Evolutionary conservation across 2,797 vertebrate species (phyloP), one percentile per base, ranked within the genome.

Genomic region (Acipenser ruthenus): DNA sequence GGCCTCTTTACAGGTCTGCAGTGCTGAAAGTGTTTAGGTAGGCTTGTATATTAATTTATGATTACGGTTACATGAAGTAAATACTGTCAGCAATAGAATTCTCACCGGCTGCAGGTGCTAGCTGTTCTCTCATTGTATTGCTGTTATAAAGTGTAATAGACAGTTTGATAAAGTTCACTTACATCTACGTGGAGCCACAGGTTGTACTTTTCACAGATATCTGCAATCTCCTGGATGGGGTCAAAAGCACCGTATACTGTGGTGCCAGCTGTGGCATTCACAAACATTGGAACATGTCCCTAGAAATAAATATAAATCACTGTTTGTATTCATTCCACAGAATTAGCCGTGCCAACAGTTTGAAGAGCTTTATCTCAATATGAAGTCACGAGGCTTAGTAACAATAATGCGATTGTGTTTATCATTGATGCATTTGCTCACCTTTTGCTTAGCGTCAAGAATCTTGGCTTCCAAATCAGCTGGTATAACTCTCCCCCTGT

Each of bases 181-280:
- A 99, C 97, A 50, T 99, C 97, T 12, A 99, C 96, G 11, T 99
- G 97, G 49, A 99, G 92, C 97, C 97, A 99, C 67, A 99, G 89
- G 84, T 95, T 93, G 69, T 99, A 92, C 81, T 97, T 98, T 81
- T 96, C 93, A 86, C 97, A 99, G 79, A 99, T 90, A 78, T 98
- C 96, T 66, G 97, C 96, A 49, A 99, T 97, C 78, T 97, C 95
- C 64, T 92, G 86, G 80, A 99, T 96, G 49, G 97, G 97, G 74
- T 99, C 97, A 70, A 98, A 99, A 56, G 95, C 97, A 68, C 97
- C 97, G 4, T 94, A 96, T 48, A 99, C 97, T 1, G 97, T 99
- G 8, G 96, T 95, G 11, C 97, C 97, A 11, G 95, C 97, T 6
- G 95, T 99, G 74, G 96, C 95, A 2, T 94, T 99, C 79, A 98